Conservation (phyloP, 2,888 invertebrate genomes). For the Leucozona laternaria region DNA sequence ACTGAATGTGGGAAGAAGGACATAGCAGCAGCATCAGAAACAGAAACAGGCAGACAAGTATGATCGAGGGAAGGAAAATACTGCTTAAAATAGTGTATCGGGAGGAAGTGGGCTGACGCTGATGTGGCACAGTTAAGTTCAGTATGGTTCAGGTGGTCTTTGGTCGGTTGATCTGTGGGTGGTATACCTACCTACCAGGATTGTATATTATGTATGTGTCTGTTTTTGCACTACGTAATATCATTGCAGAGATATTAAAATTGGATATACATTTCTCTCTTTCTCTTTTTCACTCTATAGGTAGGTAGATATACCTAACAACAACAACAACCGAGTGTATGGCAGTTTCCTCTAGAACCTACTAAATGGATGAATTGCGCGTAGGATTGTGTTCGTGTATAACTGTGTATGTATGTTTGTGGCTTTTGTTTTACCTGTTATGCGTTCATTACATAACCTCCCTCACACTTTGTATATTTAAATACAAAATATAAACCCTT, state of each 20-base stretch:
- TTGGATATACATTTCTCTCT: slow-evolving; percentile 49
- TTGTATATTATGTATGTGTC: slow-evolving; percentile 20
- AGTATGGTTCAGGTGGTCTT: slow-evolving; percentile 70
- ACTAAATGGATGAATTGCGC: slow-evolving; percentile 58
- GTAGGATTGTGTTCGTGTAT: slow-evolving; percentile 31
- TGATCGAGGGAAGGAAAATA: slow-evolving; percentile 49
- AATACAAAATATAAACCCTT: slow-evolving; percentile 27
- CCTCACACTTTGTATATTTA: slow-evolving; percentile 33
- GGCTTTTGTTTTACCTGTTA: slow-evolving; percentile 70
- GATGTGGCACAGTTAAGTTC: slow-evolving; percentile 70
- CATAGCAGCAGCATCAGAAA: neutral
- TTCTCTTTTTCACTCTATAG: neutral
- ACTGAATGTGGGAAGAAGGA: slow-evolving; percentile 44
- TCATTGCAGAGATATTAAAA: slow-evolving; percentile 72
- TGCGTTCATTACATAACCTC: slow-evolving; percentile 48
- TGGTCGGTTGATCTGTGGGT: slow-evolving; percentile 66
- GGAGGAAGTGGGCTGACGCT: slow-evolving; percentile 30
- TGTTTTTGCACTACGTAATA: slow-evolving; percentile 56
- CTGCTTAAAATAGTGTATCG: slow-evolving; percentile 34
- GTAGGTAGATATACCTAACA: neutral
- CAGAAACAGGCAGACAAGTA: slow-evolving; percentile 36
- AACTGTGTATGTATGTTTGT: slow-evolving; percentile 27
- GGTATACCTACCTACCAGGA: slow-evolving; percentile 26
- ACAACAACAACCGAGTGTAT: slow-evolving; percentile 13
- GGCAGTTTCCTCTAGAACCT: slow-evolving; percentile 56